phyloP scores from a whole-genome alignment of 2,797 vertebrate genomes.

The Eulemur albifrons region DNA sequence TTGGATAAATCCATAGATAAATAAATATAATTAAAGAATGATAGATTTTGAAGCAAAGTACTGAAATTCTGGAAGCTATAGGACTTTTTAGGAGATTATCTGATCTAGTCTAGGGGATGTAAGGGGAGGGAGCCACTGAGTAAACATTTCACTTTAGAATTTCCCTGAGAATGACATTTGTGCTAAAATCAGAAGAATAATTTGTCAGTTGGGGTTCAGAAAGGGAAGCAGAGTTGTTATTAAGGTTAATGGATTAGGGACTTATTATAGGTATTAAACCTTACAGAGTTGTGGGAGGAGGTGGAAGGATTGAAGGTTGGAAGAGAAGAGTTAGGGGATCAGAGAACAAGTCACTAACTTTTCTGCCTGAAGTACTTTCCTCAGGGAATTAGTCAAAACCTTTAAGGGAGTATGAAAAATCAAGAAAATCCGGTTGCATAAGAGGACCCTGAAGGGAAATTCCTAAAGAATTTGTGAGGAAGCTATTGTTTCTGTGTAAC shows the following conservation, averaged over 20 bases:
- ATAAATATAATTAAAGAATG: neutral
- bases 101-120: neutral
- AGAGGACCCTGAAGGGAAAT: neutral
- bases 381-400: neutral
- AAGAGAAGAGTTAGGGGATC: neutral
- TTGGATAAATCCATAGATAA: neutral
- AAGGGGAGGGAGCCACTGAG: neutral
- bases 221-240: neutral
- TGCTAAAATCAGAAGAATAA: neutral
- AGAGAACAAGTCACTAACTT: neutral
- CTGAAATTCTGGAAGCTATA: neutral
- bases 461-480: neutral
- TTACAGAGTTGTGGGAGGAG: neutral
- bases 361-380: neutral
- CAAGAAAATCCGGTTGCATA: neutral
- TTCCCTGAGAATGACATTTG: neutral
- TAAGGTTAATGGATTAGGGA: neutral
- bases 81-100: neutral
- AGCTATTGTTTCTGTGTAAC: neutral
- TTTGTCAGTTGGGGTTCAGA: neutral
- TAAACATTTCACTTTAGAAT: neutral
- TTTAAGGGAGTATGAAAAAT: neutral
- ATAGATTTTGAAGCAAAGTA: neutral
- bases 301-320: neutral
- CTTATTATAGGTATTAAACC: neutral